Evolutionary conservation across 2,113 vertebrate species (phyloP), one percentile per base, ranked within the genome.

Genomic region (Nesospiza acunhae): DNA sequence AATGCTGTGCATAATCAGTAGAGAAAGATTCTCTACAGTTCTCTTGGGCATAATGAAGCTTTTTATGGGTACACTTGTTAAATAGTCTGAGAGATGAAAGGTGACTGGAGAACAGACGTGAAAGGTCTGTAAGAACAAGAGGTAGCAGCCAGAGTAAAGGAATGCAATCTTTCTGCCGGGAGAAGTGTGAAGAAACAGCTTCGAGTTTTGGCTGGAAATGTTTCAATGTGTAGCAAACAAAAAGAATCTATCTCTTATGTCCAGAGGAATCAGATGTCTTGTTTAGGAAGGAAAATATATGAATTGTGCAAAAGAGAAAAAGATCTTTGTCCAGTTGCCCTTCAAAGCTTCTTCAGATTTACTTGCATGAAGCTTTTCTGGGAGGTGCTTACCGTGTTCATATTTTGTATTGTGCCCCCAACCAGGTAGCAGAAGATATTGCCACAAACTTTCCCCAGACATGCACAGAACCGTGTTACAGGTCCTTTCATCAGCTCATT

Each of bases 361-460:
- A 11, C 14, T 47, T 59, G 10, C n/a, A 17, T 39, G 46, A 67
- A 60, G 9, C 11, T 50, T 44, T 53, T 46, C 69, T 79, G 50
- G 70, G 44, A n/a, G 4, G 4, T 59, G 31, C 89, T 94, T 85
- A 95, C 94, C 24, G 1, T n/a, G 23, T 94, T 94, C 44, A 83
- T 8, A 15, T 39, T 96, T 80, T 85, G 44, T 60, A 47, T 11
- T 3, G 8, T 83, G 49, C 41, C 56, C 8, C 91, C 94, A 1
- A 1, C 9, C 39, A 77, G 0, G 17, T 8, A 49, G 49, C 1
- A 2, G 7, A 96, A 27, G 31, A 69, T 0, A 8, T 3, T 39
- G 53, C 18, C 22, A 77, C 91, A 96, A 14, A 85, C 1, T n/a
- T 73, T 88, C 35, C 13, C 44, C n/a, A 56, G 62, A 47, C 27